phyloP scores from a whole-genome alignment of 2,888 invertebrate species.

The Belgica antarctica region DNA sequence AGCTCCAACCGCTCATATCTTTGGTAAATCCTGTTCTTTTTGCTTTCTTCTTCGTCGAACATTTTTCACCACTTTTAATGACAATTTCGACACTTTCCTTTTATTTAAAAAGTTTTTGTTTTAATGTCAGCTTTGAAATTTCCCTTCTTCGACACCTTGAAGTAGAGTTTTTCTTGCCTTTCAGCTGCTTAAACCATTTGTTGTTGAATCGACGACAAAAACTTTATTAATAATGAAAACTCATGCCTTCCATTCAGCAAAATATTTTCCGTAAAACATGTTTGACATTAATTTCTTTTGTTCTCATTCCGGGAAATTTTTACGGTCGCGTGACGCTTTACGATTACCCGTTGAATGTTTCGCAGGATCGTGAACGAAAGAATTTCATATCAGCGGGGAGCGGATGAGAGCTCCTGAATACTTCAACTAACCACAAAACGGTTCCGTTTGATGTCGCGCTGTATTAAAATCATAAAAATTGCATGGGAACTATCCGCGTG shows the following conservation, averaged over 20 bases:
- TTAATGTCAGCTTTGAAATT: not conserved
- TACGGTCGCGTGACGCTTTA: not conserved
- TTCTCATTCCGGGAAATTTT: not conserved
- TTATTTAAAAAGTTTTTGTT: slow-evolving; percentile 4
- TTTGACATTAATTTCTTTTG: slow-evolving; percentile 31
- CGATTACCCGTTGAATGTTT: not conserved
- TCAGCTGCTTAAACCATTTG: slow-evolving; percentile 13
- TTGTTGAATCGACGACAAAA: slow-evolving; percentile 17
- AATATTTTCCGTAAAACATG: slow-evolving; percentile 14
- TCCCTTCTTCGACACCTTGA: not conserved
- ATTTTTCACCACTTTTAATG: slow-evolving; percentile 6
- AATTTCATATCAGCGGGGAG: not conserved
- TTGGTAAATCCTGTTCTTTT: slow-evolving; percentile 26
- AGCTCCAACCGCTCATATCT: slow-evolving; percentile 31
- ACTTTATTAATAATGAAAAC: slow-evolving; percentile 18
- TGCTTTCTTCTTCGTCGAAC: slow-evolving; percentile 34
- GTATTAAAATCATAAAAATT: not conserved
- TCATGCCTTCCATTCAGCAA: slow-evolving; percentile 21
- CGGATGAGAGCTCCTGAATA: too few relatives aligned
- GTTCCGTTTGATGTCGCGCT: not conserved
- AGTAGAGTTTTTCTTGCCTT: not conserved
- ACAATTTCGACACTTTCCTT: not conserved
- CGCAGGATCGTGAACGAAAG: too few relatives aligned
- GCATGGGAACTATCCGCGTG: too few relatives aligned
- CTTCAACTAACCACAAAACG: not conserved